Evolutionary conservation across 2,113 vertebrate genomes (phyloP).

Genomic region (Sceloporus tristichus): DNA sequence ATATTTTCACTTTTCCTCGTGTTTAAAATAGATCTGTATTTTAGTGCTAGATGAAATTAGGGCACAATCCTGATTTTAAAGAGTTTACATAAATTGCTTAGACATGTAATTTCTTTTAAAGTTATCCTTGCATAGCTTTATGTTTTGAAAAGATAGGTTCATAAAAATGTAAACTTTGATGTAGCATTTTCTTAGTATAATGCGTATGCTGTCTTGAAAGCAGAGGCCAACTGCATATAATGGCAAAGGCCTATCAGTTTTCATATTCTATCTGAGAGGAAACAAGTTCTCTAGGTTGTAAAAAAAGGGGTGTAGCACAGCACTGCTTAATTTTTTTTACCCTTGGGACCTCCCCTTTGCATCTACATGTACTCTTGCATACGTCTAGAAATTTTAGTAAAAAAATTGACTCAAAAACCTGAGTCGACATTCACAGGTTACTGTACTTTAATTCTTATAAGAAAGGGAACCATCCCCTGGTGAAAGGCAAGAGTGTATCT

Average conservation of each 20-base stretch:
- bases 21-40: background rate
- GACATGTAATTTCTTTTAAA: background rate
- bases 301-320: too few relatives aligned
- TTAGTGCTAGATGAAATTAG: background rate
- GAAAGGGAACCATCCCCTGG: too few relatives aligned
- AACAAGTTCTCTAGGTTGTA: background rate
- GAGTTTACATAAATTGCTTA: background rate
- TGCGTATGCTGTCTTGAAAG: background rate
- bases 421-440: too few relatives aligned
- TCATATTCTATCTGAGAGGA: background rate
- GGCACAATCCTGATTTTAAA: too few relatives aligned
- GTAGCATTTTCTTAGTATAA: background rate
- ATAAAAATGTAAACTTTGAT: background rate
- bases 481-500: too few relatives aligned
- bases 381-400: too few relatives aligned
- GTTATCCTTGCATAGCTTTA: background rate
- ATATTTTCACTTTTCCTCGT: conserved; percentile 12
- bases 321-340: too few relatives aligned
- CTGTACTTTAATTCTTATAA: too few relatives aligned
- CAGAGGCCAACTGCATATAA: too few relatives aligned
- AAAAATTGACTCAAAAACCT: too few relatives aligned
- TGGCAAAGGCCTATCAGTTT: background rate
- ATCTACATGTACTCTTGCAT: too few relatives aligned
- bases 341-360: too few relatives aligned
- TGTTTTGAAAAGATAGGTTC: background rate